Base-by-base conservation (phyloP, 2,888 invertebrate genomes). In the Cremastinae sp. region DNA sequence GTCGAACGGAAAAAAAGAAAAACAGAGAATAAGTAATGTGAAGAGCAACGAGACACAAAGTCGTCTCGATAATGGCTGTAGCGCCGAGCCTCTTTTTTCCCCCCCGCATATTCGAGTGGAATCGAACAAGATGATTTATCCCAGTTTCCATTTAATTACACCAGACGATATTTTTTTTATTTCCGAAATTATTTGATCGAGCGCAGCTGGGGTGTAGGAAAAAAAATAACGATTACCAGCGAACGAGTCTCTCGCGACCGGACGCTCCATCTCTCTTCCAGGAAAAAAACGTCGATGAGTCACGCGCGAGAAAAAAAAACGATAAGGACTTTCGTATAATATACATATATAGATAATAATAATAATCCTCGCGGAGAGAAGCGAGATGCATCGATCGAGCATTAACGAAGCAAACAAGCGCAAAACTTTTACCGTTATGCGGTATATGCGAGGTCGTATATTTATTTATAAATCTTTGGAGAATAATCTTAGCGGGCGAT, bases 401-500 rank as follows among this genome's bases (percentile, higher is more conserved):
- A 49, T 45, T 58, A 69, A 59, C 53, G 59, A 61, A 65, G 59
- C 28, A 49, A 73, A 36, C 66, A 54, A 75, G 75, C 41, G 38
- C 38, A 20, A 66, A 68, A 68, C 41, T 34, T 61, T 28, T 34
- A 20, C 34, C 59, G 49, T 61, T 43, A 16, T 69, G 28, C 28
- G 28, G 28, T 28, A 28, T n/a, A n/a, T 28, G 49, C 18, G 16
- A 16, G 41, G 34, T 18, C 12, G 64, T 76, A 54, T 76, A 53
- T 73, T 73, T 76, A 73, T 76, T 73, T 77, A 74, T 74, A 70
- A 69, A 73, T 74, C 76, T 74, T 74, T 34, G 58, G 74, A 77
- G 74, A 74, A 77, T 69, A 77, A 77, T 77, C 65, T 74, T 65
- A 53, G 53, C 59, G 59, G 61, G 22, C 73, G 59, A 77, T 77